These are phyloP conservation scores for Drosophila subpulchrella DNA, from an alignment of 1,140 invertebrate genomes.

Conservation along the genomic window DNA sequence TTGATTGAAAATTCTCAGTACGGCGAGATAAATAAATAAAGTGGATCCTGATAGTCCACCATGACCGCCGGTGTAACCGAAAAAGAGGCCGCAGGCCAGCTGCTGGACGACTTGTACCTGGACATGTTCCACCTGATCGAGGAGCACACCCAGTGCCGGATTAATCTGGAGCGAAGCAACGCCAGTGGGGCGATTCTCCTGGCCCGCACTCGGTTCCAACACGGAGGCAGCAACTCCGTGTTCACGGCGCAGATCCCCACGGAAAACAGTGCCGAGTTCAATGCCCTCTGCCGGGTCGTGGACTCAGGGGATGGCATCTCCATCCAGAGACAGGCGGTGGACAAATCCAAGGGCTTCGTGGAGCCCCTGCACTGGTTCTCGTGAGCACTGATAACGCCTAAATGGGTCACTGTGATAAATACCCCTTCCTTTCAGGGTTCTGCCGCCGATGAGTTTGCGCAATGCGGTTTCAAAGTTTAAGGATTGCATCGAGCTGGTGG, in stretches of 20 bases:
- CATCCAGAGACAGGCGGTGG: conserved; percentile 50
- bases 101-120: conserved; percentile 71
- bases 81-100: conserved; percentile 54
- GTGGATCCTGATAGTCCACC: neutral
- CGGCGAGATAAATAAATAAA: conserved; percentile 16
- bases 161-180: conserved; percentile 70
- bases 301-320: conserved; percentile 20
- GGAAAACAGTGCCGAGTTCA: conserved; percentile 76
- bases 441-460: conserved; percentile 88
- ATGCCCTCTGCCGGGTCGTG: conserved; percentile 69
- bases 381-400: conserved; percentile 11
- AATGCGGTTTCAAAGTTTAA: conserved; percentile 87
- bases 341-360: conserved; percentile 70
- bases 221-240: conserved; percentile 64
- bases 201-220: conserved; percentile 75
- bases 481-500: conserved; percentile 86
- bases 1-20: conserved; percentile 36
- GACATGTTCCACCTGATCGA: conserved; percentile 80
- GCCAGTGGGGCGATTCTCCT: conserved; percentile 71
- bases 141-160: conserved; percentile 62
- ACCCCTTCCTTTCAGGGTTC: conserved; percentile 84
- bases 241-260: conserved; percentile 77
- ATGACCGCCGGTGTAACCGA: conserved; percentile 42
- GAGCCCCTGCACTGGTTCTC: conserved; percentile 89
- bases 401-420: conserved; percentile 5